Evolutionary conservation across 1,140 invertebrate species (phyloP).

Genomic region (Eurytemora carolleeae): DNA sequence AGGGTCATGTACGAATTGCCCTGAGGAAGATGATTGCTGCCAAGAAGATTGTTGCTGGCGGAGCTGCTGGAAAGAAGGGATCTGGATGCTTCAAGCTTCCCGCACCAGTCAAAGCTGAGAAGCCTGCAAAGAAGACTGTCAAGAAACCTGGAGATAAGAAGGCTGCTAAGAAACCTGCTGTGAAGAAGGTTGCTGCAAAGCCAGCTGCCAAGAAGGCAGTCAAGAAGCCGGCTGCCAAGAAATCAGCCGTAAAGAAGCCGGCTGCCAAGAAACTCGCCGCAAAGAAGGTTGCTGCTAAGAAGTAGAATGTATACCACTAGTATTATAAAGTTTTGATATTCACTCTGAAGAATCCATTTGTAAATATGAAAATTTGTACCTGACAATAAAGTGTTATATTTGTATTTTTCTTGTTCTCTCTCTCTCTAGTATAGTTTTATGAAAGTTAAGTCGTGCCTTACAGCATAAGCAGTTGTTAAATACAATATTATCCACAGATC

Average conservation of each 20-base stretch:
- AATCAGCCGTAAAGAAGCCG: slow-evolving; percentile 11
- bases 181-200: slow-evolving; percentile 15
- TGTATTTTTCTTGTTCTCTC: no score
- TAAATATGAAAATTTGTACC: no score
- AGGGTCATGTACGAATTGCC: slow-evolving; percentile 35
- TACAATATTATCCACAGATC: no score
- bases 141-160: slow-evolving; percentile 21
- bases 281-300: slow-evolving; percentile 17
- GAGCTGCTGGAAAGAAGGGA: slow-evolving; percentile 39
- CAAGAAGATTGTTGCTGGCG: slow-evolving; percentile 31
- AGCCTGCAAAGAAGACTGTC: slow-evolving; percentile 19
- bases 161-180: slow-evolving; percentile 18
- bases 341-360: no score
- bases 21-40: slow-evolving; percentile 27
- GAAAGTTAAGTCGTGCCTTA: no score
- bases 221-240: slow-evolving; percentile 16
- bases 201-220: slow-evolving; percentile 15
- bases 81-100: slow-evolving; percentile 37
- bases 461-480: no score
- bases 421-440: no score
- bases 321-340: no score
- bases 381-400: no score
- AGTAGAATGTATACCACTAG: slow-evolving; percentile 17
- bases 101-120: slow-evolving; percentile 17
- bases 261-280: slow-evolving; percentile 17